A percentile compares a stretch with the other conserved stretches of the same genome.
Evolutionary conservation across 2,888 invertebrate genomes (phyloP).

Genomic region (Chrysopilus asiliformis): DNA sequence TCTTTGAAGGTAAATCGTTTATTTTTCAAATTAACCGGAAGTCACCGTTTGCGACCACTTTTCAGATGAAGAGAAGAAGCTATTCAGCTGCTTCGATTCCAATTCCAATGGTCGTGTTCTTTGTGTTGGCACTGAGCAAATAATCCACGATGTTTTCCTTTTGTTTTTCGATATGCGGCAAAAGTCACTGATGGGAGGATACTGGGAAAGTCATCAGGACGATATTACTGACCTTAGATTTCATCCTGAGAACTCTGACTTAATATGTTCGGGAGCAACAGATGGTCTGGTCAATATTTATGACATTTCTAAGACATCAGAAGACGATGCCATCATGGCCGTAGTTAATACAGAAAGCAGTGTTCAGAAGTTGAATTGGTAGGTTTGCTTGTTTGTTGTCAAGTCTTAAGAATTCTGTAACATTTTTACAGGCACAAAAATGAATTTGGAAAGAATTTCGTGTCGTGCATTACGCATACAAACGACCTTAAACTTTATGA

Average conservation of each 20-base stretch:
- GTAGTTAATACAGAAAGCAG: conserved; percentile 69
- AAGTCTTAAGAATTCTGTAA: neutral
- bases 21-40: neutral
- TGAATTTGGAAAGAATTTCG: neutral
- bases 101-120: conserved; percentile 55
- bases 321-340: conserved; percentile 66
- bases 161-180: conserved; percentile 69
- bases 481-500: neutral
- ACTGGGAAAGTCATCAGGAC: conserved; percentile 72
- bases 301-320: conserved; percentile 54
- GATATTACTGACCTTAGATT: conserved; percentile 67
- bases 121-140: conserved; percentile 60
- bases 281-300: conserved; percentile 80
- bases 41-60: neutral
- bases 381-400: neutral
- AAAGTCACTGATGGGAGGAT: conserved; percentile 53
- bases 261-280: conserved; percentile 59
- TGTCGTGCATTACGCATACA: neutral
- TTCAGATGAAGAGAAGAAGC: conserved; percentile 40
- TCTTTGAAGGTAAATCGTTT: conserved; percentile 33
- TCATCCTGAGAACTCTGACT: conserved; percentile 50
- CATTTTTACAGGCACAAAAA: neutral
- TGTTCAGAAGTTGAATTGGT: conserved; percentile 51
- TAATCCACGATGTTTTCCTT: conserved; percentile 55
- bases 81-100: conserved; percentile 59